Conservation (phyloP, 2,797 vertebrate genomes). For the Coreius guichenoti region DNA sequence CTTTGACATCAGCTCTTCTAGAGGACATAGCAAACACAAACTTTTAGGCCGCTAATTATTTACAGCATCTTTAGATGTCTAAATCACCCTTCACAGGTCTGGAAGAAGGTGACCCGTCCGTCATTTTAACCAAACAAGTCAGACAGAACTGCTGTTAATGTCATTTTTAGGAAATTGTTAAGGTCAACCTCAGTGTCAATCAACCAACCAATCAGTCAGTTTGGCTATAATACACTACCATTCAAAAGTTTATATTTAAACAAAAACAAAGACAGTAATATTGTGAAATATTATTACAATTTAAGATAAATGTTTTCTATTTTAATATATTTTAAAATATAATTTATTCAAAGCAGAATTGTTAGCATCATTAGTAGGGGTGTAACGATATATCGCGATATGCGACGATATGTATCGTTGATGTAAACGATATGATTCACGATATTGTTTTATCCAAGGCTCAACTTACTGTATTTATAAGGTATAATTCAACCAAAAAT, state of each 20-base stretch:
- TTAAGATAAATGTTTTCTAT: not conserved
- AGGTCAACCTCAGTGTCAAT: not conserved
- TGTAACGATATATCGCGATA: too few species aligned
- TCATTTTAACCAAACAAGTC: slow-evolving; percentile 3
- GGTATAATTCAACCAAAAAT: too few species aligned
- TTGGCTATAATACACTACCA: too few species aligned
- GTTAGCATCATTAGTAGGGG: not conserved
- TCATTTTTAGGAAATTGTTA: not conserved
- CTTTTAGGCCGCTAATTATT: slow-evolving; percentile 43
- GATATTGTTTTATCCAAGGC: too few species aligned
- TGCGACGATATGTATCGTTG: too few species aligned
- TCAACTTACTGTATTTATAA: too few species aligned
- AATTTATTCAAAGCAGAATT: not conserved
- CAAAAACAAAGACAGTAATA: not conserved
- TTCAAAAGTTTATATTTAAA: not conserved
- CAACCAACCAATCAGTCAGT: not conserved
- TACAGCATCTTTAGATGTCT: slow-evolving; percentile 28
- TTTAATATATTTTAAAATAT: not conserved
- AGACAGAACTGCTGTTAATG: not conserved
- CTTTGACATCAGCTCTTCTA: slow-evolving; percentile 51
- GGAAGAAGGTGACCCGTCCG: slow-evolving; percentile 13
- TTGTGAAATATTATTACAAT: not conserved
- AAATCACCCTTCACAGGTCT: slow-evolving; percentile 8
- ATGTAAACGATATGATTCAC: too few species aligned
- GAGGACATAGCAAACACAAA: slow-evolving; percentile 47